Evolutionary conservation across 2,113 vertebrate species (phyloP), one percentile per base, ranked within the genome.

Genomic region (Mustela nigripes): DNA sequence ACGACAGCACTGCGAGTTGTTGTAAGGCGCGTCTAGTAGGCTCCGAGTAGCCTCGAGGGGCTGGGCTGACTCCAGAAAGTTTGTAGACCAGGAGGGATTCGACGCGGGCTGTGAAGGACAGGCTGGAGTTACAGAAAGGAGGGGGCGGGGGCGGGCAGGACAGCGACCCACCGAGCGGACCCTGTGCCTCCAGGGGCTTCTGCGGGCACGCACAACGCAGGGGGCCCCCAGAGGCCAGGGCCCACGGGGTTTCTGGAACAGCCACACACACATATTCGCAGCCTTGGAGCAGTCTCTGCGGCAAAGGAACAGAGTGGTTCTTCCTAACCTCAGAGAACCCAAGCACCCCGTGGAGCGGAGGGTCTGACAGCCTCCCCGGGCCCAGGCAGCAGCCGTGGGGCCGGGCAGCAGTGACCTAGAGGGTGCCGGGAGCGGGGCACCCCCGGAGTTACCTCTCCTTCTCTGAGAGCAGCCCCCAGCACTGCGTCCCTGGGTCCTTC

Each of bases 391-490:
- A 0, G 7, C 14, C 1, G 4, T 8, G 11, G 21, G 71, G 15
- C 39, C 2, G 14, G 48, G 56, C 15, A 28, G n/a, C 45, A 42
- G 42, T 42, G 22, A 28, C 14, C 16, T n/a, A 4, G 42, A 56
- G 4, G 31, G 16, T 26, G 31, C 6, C 1, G 0, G 3, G 42
- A 24, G 21, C 6, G 0, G 33, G 16, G 60, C 21, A 4, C 53
- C 7, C 12, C 24, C 14, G 4, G 28, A 26, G 14, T 18, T 2
- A 9, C 33, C 58, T 84, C 10, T 33, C 24, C 67, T 39, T 33
- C 18, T 5, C n/a, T 24, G 4, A 83, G 31, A 4, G 22, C 48
- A 19, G n/a, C 60, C 26, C 1, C 31, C 67, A 12, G 7, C 1
- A 0, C 26, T 24, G 48, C 2, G 19, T 10, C 50, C 50, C 24